Conservation (phyloP, 2,888 invertebrate species). For the Schrankia costaestrigalis region DNA sequence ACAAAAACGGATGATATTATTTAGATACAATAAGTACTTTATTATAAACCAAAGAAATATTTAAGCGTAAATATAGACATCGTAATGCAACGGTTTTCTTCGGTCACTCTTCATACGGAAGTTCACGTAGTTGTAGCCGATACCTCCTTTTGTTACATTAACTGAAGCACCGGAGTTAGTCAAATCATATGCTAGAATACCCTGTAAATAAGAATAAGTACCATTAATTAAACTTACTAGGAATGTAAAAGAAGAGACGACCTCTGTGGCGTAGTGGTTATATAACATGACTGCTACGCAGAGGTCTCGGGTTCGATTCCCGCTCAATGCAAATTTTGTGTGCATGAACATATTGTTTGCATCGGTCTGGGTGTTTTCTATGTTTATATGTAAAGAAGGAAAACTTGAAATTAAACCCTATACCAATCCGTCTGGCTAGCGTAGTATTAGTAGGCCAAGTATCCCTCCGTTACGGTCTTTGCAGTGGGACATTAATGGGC, state of each 20-base stretch:
- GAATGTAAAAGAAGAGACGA: background rate
- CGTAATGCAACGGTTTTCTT: constrained; percentile 31
- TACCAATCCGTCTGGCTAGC: no score
- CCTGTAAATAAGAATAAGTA: constrained; percentile 33
- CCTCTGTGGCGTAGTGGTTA: background rate
- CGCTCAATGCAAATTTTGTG: no score
- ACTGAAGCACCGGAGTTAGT: constrained; percentile 46
- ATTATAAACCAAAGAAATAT: background rate
- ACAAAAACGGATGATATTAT: no score
- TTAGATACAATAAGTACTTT: constrained; percentile 43
- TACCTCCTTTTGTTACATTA: constrained; percentile 57
- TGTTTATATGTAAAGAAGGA: no score
- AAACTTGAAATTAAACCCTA: no score
- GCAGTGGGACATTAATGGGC: background rate
- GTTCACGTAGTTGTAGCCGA: constrained; percentile 51
- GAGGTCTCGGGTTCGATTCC: no score
- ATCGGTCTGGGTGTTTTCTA: no score
- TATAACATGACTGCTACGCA: background rate
- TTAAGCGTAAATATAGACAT: constrained; percentile 24
- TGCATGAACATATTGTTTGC: no score
- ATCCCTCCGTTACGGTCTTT: no score
- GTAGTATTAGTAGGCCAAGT: no score
- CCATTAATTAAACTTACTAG: background rate
- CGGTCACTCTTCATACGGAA: constrained; percentile 61
- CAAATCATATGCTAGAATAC: constrained; percentile 40